Percentiles rank a stretch among this genome's conserved stretches.
These are phyloP conservation scores for Tetraneura akinire DNA, from an alignment of 1,140 invertebrate species.

Conservation along the genomic window DNA sequence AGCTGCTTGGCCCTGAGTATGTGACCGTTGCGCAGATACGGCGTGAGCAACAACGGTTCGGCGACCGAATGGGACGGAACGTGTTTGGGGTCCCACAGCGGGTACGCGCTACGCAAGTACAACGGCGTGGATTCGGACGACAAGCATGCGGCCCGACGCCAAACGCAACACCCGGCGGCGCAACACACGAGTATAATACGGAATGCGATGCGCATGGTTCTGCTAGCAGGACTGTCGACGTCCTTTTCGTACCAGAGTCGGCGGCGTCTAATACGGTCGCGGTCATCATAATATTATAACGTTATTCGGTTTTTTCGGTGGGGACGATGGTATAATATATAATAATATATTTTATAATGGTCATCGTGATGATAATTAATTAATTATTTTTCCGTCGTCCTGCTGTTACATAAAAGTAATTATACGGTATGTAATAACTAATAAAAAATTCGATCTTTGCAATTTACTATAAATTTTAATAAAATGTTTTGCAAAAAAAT, in stretches of 20 bases:
- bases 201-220: slow-evolving; percentile 28
- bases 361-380: too few species aligned
- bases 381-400: too few species aligned
- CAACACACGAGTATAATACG: slow-evolving; percentile 20
- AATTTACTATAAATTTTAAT: too few species aligned
- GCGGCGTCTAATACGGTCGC: too few species aligned
- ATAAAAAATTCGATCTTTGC: too few species aligned
- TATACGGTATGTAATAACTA: too few species aligned
- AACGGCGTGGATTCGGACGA: slow-evolving; percentile 52
- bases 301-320: neutral
- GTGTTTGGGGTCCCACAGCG: slow-evolving; percentile 49
- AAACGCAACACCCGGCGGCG: slow-evolving; percentile 25
- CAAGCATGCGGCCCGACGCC: slow-evolving; percentile 20
- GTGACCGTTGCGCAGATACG: slow-evolving; percentile 66
- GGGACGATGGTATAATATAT: too few species aligned
- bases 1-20: slow-evolving; percentile 61
- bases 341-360: too few species aligned
- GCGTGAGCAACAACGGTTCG: slow-evolving; percentile 68
- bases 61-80: slow-evolving; percentile 60
- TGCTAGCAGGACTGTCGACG: neutral
- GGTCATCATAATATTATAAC: neutral
- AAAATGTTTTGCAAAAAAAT: too few species aligned
- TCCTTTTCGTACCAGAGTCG: neutral
- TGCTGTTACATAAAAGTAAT: too few species aligned
- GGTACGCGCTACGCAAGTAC: slow-evolving; percentile 51